Percentiles rank a stretch among this genome's conserved stretches.
Evolutionary conservation across 53 echinoderm and acorn worm genomes (phyloP).

Genomic region (Crossaster papposus): DNA sequence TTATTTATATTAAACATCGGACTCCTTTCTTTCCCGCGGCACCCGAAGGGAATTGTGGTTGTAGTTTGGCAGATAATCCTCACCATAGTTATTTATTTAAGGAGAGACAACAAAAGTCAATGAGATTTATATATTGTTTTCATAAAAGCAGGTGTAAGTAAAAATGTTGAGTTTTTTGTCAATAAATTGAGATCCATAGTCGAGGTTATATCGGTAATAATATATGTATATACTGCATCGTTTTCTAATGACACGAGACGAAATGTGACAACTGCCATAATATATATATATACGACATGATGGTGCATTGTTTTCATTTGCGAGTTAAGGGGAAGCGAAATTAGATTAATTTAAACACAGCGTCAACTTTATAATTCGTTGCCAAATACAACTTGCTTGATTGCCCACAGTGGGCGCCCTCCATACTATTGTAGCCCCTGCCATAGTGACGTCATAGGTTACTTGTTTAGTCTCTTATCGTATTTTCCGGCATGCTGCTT

Average conservation of each 20-base stretch:
- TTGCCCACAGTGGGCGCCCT: too few relatives aligned
- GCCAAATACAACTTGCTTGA: too few relatives aligned
- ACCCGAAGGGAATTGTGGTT: not conserved
- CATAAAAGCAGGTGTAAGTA: constrained; percentile 30
- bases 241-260: constrained; percentile 31
- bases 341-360: too few relatives aligned
- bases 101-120: constrained; percentile 11
- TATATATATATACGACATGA: too few relatives aligned
- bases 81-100: constrained; percentile 61
- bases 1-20: not conserved
- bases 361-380: too few relatives aligned
- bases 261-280: constrained; percentile 1
- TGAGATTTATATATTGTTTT: constrained; percentile 44
- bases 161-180: not conserved
- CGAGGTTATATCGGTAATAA: constrained; percentile 39
- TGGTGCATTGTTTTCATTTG: not conserved
- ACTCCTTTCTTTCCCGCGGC: not conserved
- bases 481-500: too few relatives aligned
- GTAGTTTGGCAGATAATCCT: constrained; percentile 24
- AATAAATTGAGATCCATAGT: constrained; percentile 48
- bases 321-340: not conserved
- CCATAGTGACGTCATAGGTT: too few relatives aligned
- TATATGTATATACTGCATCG: constrained; percentile 52
- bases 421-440: too few relatives aligned
- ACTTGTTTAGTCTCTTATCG: too few relatives aligned